Conservation (phyloP, 1,140 invertebrate genomes). For the Drosophila arizonae region DNA sequence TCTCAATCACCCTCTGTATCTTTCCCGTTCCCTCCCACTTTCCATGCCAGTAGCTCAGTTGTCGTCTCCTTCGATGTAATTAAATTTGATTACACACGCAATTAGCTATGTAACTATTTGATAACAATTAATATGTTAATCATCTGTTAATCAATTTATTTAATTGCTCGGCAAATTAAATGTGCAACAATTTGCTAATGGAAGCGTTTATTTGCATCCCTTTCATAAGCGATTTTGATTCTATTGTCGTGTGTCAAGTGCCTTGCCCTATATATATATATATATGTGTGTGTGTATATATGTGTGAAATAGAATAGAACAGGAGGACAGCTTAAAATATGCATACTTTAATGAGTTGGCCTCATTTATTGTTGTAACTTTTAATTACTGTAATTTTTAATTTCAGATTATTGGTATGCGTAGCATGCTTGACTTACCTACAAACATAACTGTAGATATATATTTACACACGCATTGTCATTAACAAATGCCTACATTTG, state of each 20-base stretch:
- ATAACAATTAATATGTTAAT: too few relatives aligned
- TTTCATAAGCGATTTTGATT: not conserved
- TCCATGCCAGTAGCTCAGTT: too few relatives aligned
- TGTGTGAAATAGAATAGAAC: too few relatives aligned
- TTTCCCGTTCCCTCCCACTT: not conserved
- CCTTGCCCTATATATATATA: too few relatives aligned
- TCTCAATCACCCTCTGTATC: not conserved
- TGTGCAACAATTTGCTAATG: not conserved
- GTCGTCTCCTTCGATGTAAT: not conserved
- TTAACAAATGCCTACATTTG: not conserved
- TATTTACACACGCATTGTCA: not conserved
- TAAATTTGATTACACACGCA: too few relatives aligned
- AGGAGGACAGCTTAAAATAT: too few relatives aligned
- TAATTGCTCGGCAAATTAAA: not conserved
- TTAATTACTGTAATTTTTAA: slow-evolving; percentile 48
- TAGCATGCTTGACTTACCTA: slow-evolving; percentile 37
- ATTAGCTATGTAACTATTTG: too few relatives aligned
- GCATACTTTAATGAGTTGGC: too few relatives aligned
- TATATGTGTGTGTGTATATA: too few relatives aligned
- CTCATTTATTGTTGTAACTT: slow-evolving; percentile 51
- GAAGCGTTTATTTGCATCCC: not conserved
- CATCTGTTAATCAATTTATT: too few relatives aligned
- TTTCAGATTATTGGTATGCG: too few relatives aligned
- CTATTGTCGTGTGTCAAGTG: too few relatives aligned
- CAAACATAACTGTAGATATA: not conserved